phyloP scores from a whole-genome alignment of 2,797 vertebrate genomes.

The Gastrophryne carolinensis region DNA sequence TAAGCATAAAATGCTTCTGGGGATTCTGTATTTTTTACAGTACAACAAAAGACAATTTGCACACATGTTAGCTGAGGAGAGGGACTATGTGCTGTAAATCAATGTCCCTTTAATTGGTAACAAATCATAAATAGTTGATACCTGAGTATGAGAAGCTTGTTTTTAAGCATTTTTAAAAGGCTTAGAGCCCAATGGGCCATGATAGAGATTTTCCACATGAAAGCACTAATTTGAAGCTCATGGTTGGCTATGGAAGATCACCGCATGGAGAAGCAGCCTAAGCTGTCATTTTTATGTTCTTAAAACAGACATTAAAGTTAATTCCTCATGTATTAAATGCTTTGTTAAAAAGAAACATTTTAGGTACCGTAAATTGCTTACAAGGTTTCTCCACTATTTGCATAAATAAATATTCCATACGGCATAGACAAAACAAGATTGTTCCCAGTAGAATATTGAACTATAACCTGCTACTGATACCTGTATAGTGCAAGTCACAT shows the following conservation, averaged over 20 bases:
- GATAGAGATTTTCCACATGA: constrained; percentile 34
- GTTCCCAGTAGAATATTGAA: too few species aligned
- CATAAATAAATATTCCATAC: too few species aligned
- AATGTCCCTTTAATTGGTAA: constrained; percentile 39
- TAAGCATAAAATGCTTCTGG: constrained; percentile 26
- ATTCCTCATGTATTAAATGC: background rate
- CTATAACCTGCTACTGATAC: too few species aligned
- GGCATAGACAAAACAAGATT: too few species aligned
- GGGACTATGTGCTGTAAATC: constrained; percentile 7
- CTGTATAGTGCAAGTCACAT: too few species aligned
- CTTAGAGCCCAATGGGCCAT: constrained; percentile 11
- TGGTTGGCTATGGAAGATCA: constrained; percentile 33
- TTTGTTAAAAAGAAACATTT: background rate
- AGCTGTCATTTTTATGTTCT: background rate
- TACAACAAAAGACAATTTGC: constrained; percentile 27
- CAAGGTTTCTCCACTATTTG: too few species aligned
- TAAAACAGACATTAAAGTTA: background rate
- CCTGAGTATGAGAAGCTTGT: constrained; percentile 1
- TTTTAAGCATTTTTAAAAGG: constrained; percentile 13
- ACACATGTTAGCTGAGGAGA: constrained; percentile 10
- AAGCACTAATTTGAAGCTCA: constrained; percentile 29
- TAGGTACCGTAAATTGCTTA: background rate
- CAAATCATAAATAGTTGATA: constrained; percentile 31
- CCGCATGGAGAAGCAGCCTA: background rate
- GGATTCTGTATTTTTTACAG: constrained; percentile 30